Conservation (phyloP, 2,113 vertebrate genomes). For the Glareola pratincola region DNA sequence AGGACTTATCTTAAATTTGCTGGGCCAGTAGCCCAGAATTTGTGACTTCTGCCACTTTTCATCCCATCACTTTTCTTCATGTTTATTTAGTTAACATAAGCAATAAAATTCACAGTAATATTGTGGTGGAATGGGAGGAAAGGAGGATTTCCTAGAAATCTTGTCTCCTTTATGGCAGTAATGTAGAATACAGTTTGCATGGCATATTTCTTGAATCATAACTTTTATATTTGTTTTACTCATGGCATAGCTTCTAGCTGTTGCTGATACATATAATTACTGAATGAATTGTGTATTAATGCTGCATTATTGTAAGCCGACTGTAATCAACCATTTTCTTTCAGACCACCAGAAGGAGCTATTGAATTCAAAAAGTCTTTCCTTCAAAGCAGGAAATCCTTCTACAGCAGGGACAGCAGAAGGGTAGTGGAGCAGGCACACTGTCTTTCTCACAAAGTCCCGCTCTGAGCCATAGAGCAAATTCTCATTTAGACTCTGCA, state of each 20-base stretch:
- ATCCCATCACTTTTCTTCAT: neutral
- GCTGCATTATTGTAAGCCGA: neutral
- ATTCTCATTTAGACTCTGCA: neutral
- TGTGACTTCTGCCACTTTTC: neutral
- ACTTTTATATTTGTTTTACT: neutral
- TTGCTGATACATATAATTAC: neutral
- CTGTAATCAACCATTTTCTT: neutral
- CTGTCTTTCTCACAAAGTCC: neutral
- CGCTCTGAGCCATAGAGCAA: neutral
- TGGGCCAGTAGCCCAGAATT: neutral
- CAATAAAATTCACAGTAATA: neutral
- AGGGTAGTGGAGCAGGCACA: neutral
- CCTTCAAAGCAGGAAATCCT: neutral
- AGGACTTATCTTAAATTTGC: neutral
- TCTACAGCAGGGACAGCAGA: neutral
- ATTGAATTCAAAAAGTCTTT: conserved; percentile 6
- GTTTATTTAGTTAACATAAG: neutral
- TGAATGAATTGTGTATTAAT: neutral
- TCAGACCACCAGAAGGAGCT: conserved; percentile 57
- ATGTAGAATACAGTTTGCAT: neutral
- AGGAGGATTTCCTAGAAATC: neutral
- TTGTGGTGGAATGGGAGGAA: neutral
- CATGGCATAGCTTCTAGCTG: neutral
- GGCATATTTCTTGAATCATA: neutral
- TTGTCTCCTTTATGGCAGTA: neutral